Percentiles rank a stretch among this genome's conserved stretches.
phyloP scores from a whole-genome alignment of 2,113 vertebrate species.

The Hypanus sabinus region DNA sequence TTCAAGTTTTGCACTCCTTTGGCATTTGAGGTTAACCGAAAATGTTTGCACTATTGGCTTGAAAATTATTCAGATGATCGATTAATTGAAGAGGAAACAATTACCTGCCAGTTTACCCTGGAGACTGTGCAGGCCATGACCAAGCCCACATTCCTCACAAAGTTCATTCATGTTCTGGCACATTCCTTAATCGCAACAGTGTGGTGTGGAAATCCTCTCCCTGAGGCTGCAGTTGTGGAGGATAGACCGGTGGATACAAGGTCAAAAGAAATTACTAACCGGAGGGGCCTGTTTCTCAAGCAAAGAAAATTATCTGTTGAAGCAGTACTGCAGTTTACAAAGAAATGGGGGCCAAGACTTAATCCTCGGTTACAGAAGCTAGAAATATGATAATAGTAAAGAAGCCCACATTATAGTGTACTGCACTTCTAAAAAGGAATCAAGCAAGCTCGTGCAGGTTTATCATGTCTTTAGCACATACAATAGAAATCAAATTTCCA shows the following conservation, averaged over 20 bases:
- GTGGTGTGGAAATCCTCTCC: conserved; percentile 28
- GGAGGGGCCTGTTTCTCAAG: neutral
- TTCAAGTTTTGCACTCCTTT: neutral
- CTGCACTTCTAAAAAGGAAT: too few species aligned
- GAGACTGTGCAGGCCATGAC: neutral
- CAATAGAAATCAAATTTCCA: too few species aligned
- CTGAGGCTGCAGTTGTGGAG: neutral
- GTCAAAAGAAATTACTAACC: neutral
- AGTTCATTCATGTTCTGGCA: neutral
- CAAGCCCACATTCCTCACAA: neutral
- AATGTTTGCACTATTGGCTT: conserved; percentile 6
- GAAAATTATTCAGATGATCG: conserved; percentile 4
- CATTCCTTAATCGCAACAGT: neutral
- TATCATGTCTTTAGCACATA: too few species aligned
- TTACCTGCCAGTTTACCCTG: neutral
- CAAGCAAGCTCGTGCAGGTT: too few species aligned
- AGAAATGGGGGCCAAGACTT: neutral
- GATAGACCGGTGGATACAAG: neutral
- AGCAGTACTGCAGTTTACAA: neutral
- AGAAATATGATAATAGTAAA: too few species aligned
- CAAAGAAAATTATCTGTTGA: neutral
- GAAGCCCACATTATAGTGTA: too few species aligned
- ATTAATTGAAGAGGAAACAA: neutral
- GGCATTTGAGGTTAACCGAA: neutral
- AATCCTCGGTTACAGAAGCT: too few species aligned